Evolutionary conservation across 2,888 invertebrate species (phyloP), one percentile per base, ranked within the genome.

Genomic region (Brachypterus glaber): DNA sequence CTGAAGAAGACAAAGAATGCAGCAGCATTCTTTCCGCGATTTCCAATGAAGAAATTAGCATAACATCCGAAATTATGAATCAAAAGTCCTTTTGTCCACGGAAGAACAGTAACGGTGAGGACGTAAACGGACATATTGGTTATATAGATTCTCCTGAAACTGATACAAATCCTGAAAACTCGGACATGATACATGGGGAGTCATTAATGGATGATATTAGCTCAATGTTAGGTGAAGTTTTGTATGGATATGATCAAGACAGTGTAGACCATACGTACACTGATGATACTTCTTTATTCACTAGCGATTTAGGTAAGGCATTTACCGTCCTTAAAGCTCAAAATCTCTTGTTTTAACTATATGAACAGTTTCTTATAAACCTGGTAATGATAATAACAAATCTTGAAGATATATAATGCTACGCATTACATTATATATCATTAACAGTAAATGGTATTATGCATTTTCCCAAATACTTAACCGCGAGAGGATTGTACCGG

Each of bases 131-230:
- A 47, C 69, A 69, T 35, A 81, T 87, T 34, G 77, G 78, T 8
- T 87, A 88, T 55, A 87, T 87, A 36, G 87, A 88, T 58, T 87
- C 86, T 0, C 85, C 87, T 0, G 87, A 87, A 67, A 85, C 84
- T 4, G 86, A 88, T 45, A 76, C 79, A 7, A 79, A 78, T 3
- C 68, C 73, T 18, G n/a, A n/a, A n/a, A 75, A 75, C 49, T 79
- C 78, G n/a, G 84, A 84, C 55, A 74, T 78, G 15, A 70, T 82
- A 48, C 82, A 81, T 41, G 84, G 84, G 4, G 86, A 85, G 60
- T 83, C 83, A 33, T 72, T 84, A 18, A 76, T 83, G 68, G 84
- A 85, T 47, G 85, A 85, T 54, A 76, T 85, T 33, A 83, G 83
- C 54, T 83, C 82, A 1, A 78, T 80, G 64, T 67, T 80, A 39